phyloP scores from a whole-genome alignment of 2,888 invertebrate species.

The Willowsia nigromaculata region DNA sequence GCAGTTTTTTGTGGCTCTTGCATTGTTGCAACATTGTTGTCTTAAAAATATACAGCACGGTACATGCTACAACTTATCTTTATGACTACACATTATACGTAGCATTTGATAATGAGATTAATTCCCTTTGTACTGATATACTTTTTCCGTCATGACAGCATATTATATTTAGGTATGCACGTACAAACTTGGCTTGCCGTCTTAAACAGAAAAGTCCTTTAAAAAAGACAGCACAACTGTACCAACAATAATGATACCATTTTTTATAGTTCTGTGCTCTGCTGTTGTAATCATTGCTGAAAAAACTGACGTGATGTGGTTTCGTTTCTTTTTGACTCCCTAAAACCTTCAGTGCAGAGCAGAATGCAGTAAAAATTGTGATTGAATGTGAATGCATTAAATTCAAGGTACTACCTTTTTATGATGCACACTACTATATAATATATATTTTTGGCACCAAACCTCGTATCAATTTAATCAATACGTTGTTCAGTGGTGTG shows the following conservation, averaged over 20 bases:
- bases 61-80: not conserved
- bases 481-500: no score
- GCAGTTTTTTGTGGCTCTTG: constrained; percentile 18
- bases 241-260: no score
- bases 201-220: no score
- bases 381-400: not conserved
- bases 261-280: not conserved
- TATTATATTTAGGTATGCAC: no score
- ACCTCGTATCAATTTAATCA: no score
- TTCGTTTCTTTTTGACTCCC: no score
- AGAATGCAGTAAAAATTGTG: not conserved
- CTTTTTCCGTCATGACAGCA: not conserved
- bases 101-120: not conserved
- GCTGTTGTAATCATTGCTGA: not conserved
- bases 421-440: no score
- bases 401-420: no score
- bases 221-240: no score
- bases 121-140: not conserved
- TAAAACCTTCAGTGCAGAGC: not conserved
- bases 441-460: no score
- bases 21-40: constrained; percentile 47
- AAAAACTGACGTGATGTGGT: not conserved
- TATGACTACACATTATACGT: not conserved
- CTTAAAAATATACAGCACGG: constrained; percentile 39
- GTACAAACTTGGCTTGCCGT: no score